Evolutionary conservation across 2,113 vertebrate species (phyloP).

Genomic region (Anoplopoma fimbria): DNA sequence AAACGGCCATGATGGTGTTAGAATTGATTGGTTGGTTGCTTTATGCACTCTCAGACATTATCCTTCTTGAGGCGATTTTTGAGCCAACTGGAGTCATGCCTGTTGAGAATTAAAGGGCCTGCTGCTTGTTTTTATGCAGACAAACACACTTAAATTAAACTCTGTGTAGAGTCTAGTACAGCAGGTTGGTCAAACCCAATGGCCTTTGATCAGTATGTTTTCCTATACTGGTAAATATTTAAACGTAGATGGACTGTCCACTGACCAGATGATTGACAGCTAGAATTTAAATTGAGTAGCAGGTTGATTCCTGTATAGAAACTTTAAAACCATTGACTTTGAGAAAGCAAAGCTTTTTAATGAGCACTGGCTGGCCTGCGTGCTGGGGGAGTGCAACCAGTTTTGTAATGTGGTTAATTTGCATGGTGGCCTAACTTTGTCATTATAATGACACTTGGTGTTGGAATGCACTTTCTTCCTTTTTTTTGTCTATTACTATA

Average conservation of each 20-base stretch:
- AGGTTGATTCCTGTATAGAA: constrained; percentile 42
- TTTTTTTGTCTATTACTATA: constrained; percentile 52
- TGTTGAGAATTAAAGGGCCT: constrained; percentile 21
- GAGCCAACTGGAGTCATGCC: constrained; percentile 27
- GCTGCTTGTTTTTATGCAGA: constrained; percentile 44
- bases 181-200: constrained; percentile 25
- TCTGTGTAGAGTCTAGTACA: background rate
- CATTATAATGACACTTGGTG: constrained; percentile 57
- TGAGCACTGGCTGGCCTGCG: constrained; percentile 72
- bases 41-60: constrained; percentile 33
- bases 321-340: constrained; percentile 56
- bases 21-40: constrained; percentile 22
- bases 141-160: constrained; percentile 43
- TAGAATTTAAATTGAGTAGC: constrained; percentile 3
- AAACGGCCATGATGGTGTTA: background rate
- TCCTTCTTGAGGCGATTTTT: constrained; percentile 22
- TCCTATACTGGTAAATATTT: constrained; percentile 31
- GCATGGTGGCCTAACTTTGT: constrained; percentile 71
- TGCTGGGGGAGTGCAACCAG: constrained; percentile 47
- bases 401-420: constrained; percentile 64
- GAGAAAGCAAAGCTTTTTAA: constrained; percentile 40
- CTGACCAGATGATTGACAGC: constrained; percentile 32
- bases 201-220: constrained; percentile 38
- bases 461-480: constrained; percentile 78
- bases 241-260: constrained; percentile 17